A percentile compares a stretch with the other conserved stretches of the same genome.
Evolutionary conservation across 2,113 vertebrate genomes (phyloP).

Genomic region (Chascanopsetta lugubris): DNA sequence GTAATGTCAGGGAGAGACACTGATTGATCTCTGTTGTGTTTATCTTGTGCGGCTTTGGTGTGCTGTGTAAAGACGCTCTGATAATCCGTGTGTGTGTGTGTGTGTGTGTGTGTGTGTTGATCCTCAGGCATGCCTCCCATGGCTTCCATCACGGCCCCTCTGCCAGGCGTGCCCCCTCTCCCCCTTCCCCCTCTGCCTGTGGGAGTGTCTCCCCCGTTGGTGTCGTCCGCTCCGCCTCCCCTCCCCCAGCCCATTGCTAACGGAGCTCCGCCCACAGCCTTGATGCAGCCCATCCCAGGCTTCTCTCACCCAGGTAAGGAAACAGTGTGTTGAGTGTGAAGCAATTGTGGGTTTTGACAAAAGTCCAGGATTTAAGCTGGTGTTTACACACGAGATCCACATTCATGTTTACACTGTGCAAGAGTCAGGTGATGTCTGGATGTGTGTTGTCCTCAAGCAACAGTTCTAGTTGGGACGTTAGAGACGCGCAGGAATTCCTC

Average conservation of each 20-base stretch:
- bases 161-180: slow-evolving; percentile 87
- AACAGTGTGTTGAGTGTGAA: not conserved
- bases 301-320: slow-evolving; percentile 89
- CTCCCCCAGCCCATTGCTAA: slow-evolving; percentile 90
- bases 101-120: not conserved
- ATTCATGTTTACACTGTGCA: not conserved
- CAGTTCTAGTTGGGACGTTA: too few species aligned
- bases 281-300: slow-evolving; percentile 90
- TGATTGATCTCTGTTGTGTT: not conserved
- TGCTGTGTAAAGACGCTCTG: not conserved
- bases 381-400: slow-evolving; percentile 6
- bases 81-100: not conserved
- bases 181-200: slow-evolving; percentile 91
- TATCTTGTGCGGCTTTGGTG: not conserved
- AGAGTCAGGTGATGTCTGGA: not conserved
- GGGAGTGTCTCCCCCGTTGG: slow-evolving; percentile 93
- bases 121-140: slow-evolving; percentile 87
- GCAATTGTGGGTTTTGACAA: not conserved
- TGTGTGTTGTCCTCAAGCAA: not conserved
- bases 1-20: not conserved
- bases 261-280: slow-evolving; percentile 85
- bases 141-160: slow-evolving; percentile 81
- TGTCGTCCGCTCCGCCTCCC: slow-evolving; percentile 87
- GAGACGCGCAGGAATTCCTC: too few species aligned
- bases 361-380: slow-evolving; percentile 12